phyloP scores from a whole-genome alignment of 2,797 vertebrate species.

The Cynodonichthys magdalenae region DNA sequence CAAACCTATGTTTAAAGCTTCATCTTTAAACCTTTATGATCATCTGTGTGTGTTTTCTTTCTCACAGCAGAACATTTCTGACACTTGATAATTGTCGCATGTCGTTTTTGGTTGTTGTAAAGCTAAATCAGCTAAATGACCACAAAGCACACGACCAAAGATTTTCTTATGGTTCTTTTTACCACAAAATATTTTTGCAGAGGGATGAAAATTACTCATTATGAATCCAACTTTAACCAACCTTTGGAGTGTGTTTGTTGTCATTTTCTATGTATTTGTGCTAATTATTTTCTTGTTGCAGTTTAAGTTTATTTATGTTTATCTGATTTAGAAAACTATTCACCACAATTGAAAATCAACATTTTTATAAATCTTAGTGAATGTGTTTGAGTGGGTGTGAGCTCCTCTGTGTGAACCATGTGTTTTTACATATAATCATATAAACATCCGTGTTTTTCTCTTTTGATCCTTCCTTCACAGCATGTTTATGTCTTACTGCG shows the following conservation, averaged over 20 bases:
- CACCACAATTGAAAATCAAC: neutral
- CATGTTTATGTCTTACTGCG: slow-evolving; percentile 17
- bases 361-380: neutral
- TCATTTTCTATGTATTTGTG: no score
- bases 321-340: neutral
- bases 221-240: no score
- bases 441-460: slow-evolving; percentile 23
- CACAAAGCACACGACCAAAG: no score
- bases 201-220: no score
- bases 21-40: neutral
- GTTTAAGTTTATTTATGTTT: neutral
- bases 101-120: neutral
- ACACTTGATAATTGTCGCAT: neutral
- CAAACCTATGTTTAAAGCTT: neutral
- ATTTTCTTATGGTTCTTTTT: no score
- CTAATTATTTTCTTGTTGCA: neutral
- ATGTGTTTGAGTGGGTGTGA: neutral
- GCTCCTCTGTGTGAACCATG: neutral
- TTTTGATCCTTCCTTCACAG: slow-evolving; percentile 39
- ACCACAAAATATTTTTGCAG: no score
- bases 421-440: slow-evolving; percentile 24
- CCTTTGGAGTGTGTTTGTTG: no score
- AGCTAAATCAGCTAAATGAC: neutral
- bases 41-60: neutral
- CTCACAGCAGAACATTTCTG: no score